Conservation (phyloP, 2,888 invertebrate species). For the Pandemis corylana region DNA sequence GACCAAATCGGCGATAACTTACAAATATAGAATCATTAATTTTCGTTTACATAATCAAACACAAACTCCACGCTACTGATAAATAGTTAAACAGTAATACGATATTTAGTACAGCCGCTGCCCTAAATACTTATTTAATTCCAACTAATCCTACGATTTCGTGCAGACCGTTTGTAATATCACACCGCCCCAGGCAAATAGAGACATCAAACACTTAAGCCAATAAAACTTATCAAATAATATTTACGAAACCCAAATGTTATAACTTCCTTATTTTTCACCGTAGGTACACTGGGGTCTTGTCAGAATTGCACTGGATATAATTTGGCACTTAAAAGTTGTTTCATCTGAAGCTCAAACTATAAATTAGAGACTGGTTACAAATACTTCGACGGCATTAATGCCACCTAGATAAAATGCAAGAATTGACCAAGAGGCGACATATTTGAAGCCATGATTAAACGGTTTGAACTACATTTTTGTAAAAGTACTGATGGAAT, state of each 20-base stretch:
- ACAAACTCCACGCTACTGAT: constrained; percentile 6
- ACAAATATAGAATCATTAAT: background rate
- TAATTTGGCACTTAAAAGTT: background rate
- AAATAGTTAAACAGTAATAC: constrained; percentile 27
- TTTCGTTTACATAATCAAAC: constrained; percentile 29
- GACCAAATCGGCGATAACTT: background rate
- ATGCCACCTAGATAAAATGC: background rate
- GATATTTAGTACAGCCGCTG: constrained; percentile 27
- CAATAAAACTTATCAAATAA: constrained; percentile 26
- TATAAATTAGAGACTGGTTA: background rate
- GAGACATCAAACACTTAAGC: constrained; percentile 21
- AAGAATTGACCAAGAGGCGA: background rate
- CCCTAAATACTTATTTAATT: constrained; percentile 34
- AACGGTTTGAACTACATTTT: constrained; percentile 2
- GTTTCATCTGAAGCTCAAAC: background rate
- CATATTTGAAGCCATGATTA: constrained; percentile 4
- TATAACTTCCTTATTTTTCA: constrained; percentile 8
- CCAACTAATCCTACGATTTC: constrained; percentile 23
- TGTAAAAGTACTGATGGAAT: background rate
- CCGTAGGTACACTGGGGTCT: background rate
- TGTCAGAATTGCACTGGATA: background rate
- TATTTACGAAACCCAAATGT: constrained; percentile 30
- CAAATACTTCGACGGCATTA: background rate
- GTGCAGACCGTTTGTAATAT: constrained; percentile 32
- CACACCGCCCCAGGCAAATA: constrained; percentile 16